Evolutionary conservation across 2,888 invertebrate species (phyloP).

Genomic region (Gibbula magus): DNA sequence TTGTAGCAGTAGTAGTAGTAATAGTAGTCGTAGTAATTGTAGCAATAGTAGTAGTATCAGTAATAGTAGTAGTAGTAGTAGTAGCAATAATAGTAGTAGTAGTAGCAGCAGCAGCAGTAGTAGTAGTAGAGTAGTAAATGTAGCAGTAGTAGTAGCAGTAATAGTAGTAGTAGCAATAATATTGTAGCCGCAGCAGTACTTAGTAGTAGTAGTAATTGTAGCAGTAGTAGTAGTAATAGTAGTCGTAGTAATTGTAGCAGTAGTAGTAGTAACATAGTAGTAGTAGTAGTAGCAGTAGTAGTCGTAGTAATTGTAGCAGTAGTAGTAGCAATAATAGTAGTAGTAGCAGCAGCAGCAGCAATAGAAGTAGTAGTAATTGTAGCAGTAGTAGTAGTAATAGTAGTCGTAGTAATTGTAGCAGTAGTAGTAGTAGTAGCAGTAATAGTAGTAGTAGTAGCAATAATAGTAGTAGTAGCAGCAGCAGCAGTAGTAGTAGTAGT

Average conservation of each 20-base stretch:
- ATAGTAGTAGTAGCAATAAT: not conserved
- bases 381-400: too few relatives aligned
- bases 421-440: not conserved
- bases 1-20: constrained; percentile 36
- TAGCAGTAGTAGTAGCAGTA: too few relatives aligned
- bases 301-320: too few relatives aligned
- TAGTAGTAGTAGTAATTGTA: not conserved
- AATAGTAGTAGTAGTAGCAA: not conserved
- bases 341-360: too few relatives aligned
- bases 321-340: too few relatives aligned
- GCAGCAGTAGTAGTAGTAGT: too few relatives aligned
- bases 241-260: too few relatives aligned
- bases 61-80: constrained; percentile 31
- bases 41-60: constrained; percentile 18
- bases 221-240: not conserved
- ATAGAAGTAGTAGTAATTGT: too few relatives aligned
- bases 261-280: too few relatives aligned
- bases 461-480: too few relatives aligned
- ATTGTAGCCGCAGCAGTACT: not conserved
- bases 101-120: constrained; percentile 30
- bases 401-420: not conserved
- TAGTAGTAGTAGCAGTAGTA: too few relatives aligned
- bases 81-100: constrained; percentile 29
- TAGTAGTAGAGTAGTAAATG: constrained; percentile 26
- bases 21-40: constrained; percentile 20